Evolutionary conservation across 1,140 invertebrate genomes (phyloP), one percentile per base, ranked within the genome.

Genomic region (Ceratitis capitata): DNA sequence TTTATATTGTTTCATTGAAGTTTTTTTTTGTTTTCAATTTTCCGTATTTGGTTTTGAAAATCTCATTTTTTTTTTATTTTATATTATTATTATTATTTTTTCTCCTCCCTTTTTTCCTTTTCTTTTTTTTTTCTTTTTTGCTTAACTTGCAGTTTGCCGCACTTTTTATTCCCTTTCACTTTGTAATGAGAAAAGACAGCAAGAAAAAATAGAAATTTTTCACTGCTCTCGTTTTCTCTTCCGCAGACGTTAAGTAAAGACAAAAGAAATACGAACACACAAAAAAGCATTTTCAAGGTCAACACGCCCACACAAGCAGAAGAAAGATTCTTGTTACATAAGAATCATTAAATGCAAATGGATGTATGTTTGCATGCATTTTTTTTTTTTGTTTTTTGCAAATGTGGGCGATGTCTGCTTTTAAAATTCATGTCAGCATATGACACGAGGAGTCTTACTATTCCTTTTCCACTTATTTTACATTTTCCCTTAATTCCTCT

Each of bases 251-350:
- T 56, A 56, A 69, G 32, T 14, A 69, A 69, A 69, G 61, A 69
- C 61, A 69, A 69, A 39, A 69, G 61, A 39, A 69, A 69, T 14
- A 32, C 3, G 45, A 42, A 14, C 23, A n/a, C 23, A 64, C 4
- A 74, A 39, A 39, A 74, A 23, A 16, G 23, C 26, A 78, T 78
- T 42, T 42, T 78, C 69, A 78, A 78, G 69, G 69, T 78, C 32
- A 78, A 19, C 69, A 78, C 69, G 5, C 69, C 69, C 39, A 45
- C 39, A 78, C 64, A 78, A 45, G 42, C 39, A 29, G 7, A 78
- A 78, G 39, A 23, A 14, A 61, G 26, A n/a, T n/a, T 6, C 5
- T 19, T 35, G 35, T 74, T 74, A 42, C n/a, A 45, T 45, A 78
- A 45, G 69, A n/a, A 23, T 23, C 39, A 78, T 5, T 14, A 10